Base-by-base conservation (phyloP, 2,797 vertebrate genomes). In the Oreochromis grahami region DNA sequence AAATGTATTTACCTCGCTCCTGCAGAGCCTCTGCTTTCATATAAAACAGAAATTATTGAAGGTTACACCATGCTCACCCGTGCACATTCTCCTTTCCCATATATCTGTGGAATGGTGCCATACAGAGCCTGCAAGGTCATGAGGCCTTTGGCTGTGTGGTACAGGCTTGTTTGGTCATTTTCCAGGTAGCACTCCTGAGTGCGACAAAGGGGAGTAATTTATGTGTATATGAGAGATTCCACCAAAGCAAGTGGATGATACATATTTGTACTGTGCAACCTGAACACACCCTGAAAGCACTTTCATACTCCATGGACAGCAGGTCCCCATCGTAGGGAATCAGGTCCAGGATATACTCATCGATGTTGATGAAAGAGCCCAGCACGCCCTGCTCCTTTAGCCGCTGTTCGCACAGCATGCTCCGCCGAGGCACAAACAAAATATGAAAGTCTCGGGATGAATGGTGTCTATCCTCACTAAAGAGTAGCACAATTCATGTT, bases 241-340 rank as follows among this genome's bases (percentile, higher is more conserved):
- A 77, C 2, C 13, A 68, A 32, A 63, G 7, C 24, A 29, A 17
- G 43, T n/a, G 48, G 19, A 12, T 32, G 26, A 50, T 55, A 43
- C 3, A 79, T 21, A 7, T 2, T 45, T 80, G 29, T 13, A 56
- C 21, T 14, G 24, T 50, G 26, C 17, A 82, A 3, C 15, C n/a
- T 81, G 2, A 78, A 32, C 96, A 21, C 89, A 99, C 99, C 96
- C 98, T 97, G 91, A 99, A 99, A 0, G 98, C 97, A 2, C 96
- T 96, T 92, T 99, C 98, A 0, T 98, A 98, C 86, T 99, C 99
- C 99, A 99, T 99, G 91, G 99, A 99, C 15, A 99, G 96, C 86
- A 99, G 96, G 88, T 99, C 98, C 5, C 98, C 97, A 0, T 99
- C 99, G 5, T 98, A 99, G 5, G 99, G 99, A 78, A 99, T 99